phyloP scores from a whole-genome alignment of 2,888 invertebrate genomes.

The Panopea generosa region DNA sequence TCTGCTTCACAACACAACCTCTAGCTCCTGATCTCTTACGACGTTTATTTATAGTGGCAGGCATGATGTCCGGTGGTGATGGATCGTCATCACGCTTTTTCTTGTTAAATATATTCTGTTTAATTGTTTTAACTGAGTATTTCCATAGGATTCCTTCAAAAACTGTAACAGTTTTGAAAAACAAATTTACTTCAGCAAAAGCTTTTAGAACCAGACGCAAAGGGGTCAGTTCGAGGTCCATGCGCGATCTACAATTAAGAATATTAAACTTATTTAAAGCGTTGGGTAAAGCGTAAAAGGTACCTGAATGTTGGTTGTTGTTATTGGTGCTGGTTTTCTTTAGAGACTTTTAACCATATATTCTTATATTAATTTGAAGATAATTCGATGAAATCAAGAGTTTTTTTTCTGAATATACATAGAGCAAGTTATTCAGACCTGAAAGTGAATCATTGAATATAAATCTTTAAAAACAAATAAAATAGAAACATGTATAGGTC shows the following conservation, averaged over 20 bases:
- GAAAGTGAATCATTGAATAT: no score
- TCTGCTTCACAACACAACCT: constrained; percentile 66
- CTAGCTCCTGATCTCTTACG: constrained; percentile 35
- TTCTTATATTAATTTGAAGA: no score
- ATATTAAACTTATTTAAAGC: no score
- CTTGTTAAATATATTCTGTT: constrained; percentile 58
- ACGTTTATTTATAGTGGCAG: constrained; percentile 39
- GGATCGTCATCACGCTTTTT: constrained; percentile 54
- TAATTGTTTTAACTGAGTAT: constrained; percentile 51
- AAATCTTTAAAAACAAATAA: no score
- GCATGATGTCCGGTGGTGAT: constrained; percentile 53
- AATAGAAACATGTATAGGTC: no score
- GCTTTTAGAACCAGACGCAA: constrained; percentile 56
- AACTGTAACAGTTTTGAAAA: constrained; percentile 44
- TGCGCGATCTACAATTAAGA: constrained; percentile 43
- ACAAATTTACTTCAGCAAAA: constrained; percentile 52
- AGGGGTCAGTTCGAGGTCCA: constrained; percentile 67
- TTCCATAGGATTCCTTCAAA: constrained; percentile 65
- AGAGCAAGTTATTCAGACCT: no score
- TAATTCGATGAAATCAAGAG: no score
- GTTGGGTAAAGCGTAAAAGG: no score
- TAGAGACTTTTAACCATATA: no score
- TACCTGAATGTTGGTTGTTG: no score
- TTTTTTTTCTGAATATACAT: no score
- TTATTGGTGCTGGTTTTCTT: no score